These are phyloP conservation scores for Oreochromis spilurus DNA, from an alignment of 2,113 vertebrate species.

Conservation along the genomic window DNA sequence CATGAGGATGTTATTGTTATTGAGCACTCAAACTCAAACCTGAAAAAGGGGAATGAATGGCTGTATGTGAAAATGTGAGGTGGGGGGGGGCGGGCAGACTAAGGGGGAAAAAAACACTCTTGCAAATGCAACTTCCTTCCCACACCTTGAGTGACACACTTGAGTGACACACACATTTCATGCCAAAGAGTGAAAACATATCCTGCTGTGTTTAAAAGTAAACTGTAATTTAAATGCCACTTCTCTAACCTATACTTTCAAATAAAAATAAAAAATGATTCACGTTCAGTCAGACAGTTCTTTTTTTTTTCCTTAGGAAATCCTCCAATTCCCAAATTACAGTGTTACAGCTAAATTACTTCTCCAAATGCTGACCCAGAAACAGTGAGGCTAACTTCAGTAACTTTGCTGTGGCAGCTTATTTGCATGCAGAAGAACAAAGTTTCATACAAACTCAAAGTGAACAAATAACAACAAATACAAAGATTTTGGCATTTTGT, in stretches of 20 bases:
- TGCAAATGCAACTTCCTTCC: background rate
- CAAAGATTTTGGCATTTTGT: background rate
- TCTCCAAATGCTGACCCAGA: background rate
- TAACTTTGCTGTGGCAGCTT: background rate
- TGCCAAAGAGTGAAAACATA: background rate
- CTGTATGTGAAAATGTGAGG: background rate
- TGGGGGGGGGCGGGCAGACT: background rate
- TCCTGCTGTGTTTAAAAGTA: background rate
- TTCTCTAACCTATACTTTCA: background rate
- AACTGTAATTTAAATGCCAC: background rate
- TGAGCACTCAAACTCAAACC: accelerated
- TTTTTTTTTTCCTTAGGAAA: background rate
- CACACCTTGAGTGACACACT: background rate
- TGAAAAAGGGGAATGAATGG: accelerated
- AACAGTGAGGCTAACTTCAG: background rate
- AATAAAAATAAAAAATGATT: background rate
- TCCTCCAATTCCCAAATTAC: background rate
- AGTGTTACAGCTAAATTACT: accelerated
- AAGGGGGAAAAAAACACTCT: background rate
- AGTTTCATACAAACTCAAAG: accelerated
- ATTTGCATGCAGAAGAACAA: background rate
- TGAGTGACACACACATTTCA: background rate
- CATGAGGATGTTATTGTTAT: accelerated
- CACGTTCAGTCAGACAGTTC: accelerated
- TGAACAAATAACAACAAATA: background rate